Conservation (phyloP, 1,140 invertebrate species). For the Aphidius ervi region DNA sequence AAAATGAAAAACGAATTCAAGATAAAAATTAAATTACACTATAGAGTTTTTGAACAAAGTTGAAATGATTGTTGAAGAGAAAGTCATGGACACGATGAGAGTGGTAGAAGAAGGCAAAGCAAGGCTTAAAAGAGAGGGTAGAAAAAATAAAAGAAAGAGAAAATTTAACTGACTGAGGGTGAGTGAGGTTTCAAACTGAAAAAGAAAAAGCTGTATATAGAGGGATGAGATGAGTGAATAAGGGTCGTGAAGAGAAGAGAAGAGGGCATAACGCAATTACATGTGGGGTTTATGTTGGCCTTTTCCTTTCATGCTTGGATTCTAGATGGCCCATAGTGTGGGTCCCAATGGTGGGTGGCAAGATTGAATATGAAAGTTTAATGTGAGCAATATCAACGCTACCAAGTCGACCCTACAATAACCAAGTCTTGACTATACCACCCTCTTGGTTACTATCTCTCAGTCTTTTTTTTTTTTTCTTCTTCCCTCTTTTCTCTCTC, state of each 20-base stretch:
- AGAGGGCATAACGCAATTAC: conserved; percentile 45
- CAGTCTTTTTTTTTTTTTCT: conserved; percentile 8
- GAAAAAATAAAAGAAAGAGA: conserved; percentile 15
- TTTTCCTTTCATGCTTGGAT: conserved; percentile 25
- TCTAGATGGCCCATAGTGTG: conserved; percentile 11
- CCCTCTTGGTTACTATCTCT: not conserved
- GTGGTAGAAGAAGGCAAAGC: too few relatives aligned
- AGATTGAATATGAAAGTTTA: conserved; percentile 50
- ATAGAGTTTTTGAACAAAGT: too few relatives aligned
- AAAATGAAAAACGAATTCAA: too few relatives aligned
- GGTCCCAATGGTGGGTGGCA: conserved; percentile 41
- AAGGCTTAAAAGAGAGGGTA: conserved; percentile 9
- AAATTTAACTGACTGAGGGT: conserved; percentile 14
- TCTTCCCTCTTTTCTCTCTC: conserved; percentile 1
- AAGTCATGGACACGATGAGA: too few relatives aligned
- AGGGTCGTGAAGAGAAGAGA: conserved; percentile 25
- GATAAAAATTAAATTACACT: too few relatives aligned
- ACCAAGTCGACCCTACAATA: conserved; percentile 23
- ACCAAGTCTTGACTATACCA: conserved; percentile 1
- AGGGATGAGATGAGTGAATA: conserved; percentile 13
- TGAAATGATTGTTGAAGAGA: too few relatives aligned
- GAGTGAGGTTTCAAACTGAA: conserved; percentile 6
- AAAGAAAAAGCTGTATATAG: conserved; percentile 1
- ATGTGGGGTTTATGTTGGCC: conserved; percentile 40
- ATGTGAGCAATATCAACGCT: conserved; percentile 46